Evolutionary conservation across 2,888 invertebrate species (phyloP), one percentile per base, ranked within the genome.

Genomic region (Cephus rjabovi): DNA sequence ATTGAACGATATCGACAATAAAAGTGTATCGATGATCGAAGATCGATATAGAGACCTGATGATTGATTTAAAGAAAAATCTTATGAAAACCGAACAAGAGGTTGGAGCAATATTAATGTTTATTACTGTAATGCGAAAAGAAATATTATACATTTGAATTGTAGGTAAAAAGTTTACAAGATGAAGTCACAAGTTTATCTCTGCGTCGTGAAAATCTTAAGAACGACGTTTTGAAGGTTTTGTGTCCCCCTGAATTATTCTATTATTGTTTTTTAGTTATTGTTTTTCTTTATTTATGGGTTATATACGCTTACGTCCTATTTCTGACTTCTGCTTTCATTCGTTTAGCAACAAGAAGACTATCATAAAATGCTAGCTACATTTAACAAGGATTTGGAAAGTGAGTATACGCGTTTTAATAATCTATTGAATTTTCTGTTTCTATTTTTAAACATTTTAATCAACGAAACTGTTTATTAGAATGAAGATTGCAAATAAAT

Each of bases 71-170:
- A 89, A 87, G 78, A 83, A 81, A 69, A 87, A 89, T n/a, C 81
- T 89, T 75, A 76, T 77, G 31, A 82, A 84, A 79, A 88, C 86
- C 6, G 86, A 89, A 77, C 77, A 82, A 35, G 87, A 89, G 85
- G 89, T 89, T 81, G 79, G 83, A 15, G 6, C 15, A 40, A 40
- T 40, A 6, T 78, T 78, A 79, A 76, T 77, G 76, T 79, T 82
- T 77, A 37, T 78, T 79, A 76, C 78, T 31, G 6, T 40, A 71
- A 31, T 3, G 30, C 34, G 56, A 12, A 56, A 15, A 78, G 35
- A 74, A 30, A 31, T 34, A 30, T 40, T 69, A 34, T 37, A 4
- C 56, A 1, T 40, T 40, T 37, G 69, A 30, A 74, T 33, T 68
- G 4, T 33, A 87, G 87, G 85, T 87, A 11, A 83, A 79, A 80